phyloP scores from a whole-genome alignment of 2,888 invertebrate genomes.

The Gerris lacustris region DNA sequence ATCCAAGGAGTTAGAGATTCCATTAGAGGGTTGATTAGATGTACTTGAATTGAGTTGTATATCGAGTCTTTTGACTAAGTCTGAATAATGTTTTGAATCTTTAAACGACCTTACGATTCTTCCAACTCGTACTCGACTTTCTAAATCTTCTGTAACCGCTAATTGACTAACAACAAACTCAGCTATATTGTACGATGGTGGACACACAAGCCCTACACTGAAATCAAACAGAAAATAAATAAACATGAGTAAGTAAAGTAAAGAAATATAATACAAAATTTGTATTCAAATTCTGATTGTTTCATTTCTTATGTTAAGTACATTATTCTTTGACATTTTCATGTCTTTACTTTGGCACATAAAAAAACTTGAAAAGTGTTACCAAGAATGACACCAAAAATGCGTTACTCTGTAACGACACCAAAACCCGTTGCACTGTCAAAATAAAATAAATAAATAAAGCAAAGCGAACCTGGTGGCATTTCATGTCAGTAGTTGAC shows the following conservation, averaged over 20 bases:
- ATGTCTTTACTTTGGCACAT: no score
- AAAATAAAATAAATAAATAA: no score
- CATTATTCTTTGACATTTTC: no score
- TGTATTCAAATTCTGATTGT: no score
- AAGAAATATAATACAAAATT: no score
- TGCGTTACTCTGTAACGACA: no score
- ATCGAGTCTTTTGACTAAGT: not conserved
- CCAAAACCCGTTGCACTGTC: no score
- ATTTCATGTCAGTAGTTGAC: no score
- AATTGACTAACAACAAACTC: slow-evolving; percentile 65
- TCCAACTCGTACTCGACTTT: slow-evolving; percentile 37
- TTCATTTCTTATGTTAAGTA: no score
- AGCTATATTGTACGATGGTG: slow-evolving; percentile 68
- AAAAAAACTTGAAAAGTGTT: no score
- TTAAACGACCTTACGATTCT: slow-evolving; percentile 46
- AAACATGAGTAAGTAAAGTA: not conserved
- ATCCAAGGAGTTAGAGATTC: not conserved
- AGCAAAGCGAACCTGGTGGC: no score
- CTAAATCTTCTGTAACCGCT: slow-evolving; percentile 44
- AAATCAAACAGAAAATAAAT: slow-evolving; percentile 26
- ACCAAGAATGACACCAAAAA: no score
- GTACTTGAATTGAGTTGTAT: not conserved
- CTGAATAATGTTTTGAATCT: slow-evolving; percentile 37
- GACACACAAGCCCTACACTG: slow-evolving; percentile 55
- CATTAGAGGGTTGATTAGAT: not conserved